Evolutionary conservation across 2,797 vertebrate genomes (phyloP).

Genomic region (Pseudochirops cupreus): DNA sequence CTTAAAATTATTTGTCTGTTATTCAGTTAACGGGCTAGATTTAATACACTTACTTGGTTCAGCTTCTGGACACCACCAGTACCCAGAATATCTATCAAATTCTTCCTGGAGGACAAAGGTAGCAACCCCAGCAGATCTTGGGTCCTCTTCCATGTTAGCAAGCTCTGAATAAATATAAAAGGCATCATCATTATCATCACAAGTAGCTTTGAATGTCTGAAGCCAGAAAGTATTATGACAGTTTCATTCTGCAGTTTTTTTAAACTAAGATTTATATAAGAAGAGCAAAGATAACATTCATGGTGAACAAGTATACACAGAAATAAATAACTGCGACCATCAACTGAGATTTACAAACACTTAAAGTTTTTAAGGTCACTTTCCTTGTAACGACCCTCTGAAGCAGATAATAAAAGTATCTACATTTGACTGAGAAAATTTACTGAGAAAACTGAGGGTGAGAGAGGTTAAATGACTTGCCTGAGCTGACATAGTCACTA

Average conservation of each 20-base stretch:
- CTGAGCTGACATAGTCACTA: background rate
- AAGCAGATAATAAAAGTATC: background rate
- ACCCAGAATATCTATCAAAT: conserved; percentile 90
- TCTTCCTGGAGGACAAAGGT: conserved; percentile 91
- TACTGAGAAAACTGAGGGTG: background rate
- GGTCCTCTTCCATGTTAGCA: conserved; percentile 88
- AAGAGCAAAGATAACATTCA: background rate
- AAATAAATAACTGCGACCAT: background rate
- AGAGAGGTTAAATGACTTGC: background rate
- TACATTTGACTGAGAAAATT: background rate
- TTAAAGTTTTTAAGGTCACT: background rate
- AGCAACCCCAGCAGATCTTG: conserved; percentile 89
- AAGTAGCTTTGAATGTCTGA: conserved; percentile 5
- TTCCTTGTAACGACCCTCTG: background rate
- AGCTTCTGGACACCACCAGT: conserved; percentile 89
- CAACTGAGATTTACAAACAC: background rate
- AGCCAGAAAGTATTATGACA: conserved; percentile 57
- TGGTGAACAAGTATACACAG: background rate
- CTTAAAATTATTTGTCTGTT: conserved; percentile 11
- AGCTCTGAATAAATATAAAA: conserved; percentile 81
- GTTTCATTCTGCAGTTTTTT: conserved; percentile 19
- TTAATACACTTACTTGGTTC: conserved; percentile 84
- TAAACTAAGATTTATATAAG: background rate
- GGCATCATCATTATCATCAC: conserved; percentile 33
- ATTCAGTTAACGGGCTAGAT: conserved; percentile 21